phyloP scores from a whole-genome alignment of 2,888 invertebrate genomes.

The Drosophila parthenogenetica region DNA sequence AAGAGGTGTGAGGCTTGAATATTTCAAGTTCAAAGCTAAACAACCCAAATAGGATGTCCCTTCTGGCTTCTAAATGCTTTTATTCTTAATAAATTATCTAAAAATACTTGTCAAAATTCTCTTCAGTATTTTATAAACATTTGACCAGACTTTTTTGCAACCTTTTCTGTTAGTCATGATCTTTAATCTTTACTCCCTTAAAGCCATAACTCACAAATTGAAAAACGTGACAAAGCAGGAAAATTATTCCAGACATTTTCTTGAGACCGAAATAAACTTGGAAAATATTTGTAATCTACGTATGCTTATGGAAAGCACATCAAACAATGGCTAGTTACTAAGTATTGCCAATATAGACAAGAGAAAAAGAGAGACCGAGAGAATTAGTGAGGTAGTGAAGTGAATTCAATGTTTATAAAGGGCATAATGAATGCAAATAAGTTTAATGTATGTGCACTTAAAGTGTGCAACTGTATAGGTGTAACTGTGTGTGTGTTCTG shows the following conservation, averaged over 20 bases:
- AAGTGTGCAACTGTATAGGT: neutral
- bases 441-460: constrained; percentile 24
- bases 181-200: neutral
- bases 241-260: constrained; percentile 1
- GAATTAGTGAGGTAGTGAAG: neutral
- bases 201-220: neutral
- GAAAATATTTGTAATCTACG: constrained; percentile 6
- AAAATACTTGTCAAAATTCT: no score
- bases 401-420: constrained; percentile 41
- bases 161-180: neutral
- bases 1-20: no score
- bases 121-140: constrained; percentile 6
- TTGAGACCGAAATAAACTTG: constrained; percentile 1
- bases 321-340: constrained; percentile 9
- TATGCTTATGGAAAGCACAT: constrained; percentile 3
- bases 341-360: constrained; percentile 6
- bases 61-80: no score
- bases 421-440: constrained; percentile 58
- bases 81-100: no score
- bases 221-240: constrained; percentile 13
- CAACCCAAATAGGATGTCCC: no score
- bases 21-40: no score
- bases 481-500: constrained; percentile 10
- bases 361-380: neutral
- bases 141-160: neutral